Evolutionary conservation across 2,888 invertebrate genomes (phyloP), one percentile per base, ranked within the genome.

Genomic region (Hydrotaea diabolus): DNA sequence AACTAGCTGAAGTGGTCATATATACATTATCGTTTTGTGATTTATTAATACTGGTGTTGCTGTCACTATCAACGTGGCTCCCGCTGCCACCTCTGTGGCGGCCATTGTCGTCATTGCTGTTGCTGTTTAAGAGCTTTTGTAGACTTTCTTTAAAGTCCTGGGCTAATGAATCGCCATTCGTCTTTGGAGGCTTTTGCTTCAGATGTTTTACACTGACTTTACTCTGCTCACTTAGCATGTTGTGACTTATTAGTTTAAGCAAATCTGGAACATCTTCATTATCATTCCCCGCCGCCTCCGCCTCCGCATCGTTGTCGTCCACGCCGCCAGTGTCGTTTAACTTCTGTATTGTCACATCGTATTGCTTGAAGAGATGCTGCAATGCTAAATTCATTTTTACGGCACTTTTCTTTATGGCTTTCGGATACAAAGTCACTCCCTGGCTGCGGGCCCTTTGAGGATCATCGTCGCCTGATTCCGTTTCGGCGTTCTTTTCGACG

Each of bases 91-190:
- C 26, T 43, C 46, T 77, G 69, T 57, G 77, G 57, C 39, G 31
- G 57, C 43, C 39, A 39, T 49, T n/a, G 49, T 49, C 13, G 49
- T 13, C n/a, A 5, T 69, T 23, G 69, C 21, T 79, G 76, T 39
- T 73, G 15, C 43, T 21, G 80, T 85, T 82, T 36, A 90, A 85
- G 21, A 90, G 80, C 77, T 86, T 86, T 26, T 86, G 86, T 74
- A 90, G 39, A 36, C 86, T 87, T 85, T 88, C 83, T 76, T 88
- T 89, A 69, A 90, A 88, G 80, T 89, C 88, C 8, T 86, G 80
- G 76, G 88, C 87, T 66, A 90, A 88, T 69, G 77, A 86, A 9
- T 85, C 80, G 2, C 23, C 66, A 77, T 77, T 19, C 36, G 15
- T 59, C 13, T 77, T 57, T n/a, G 66, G n/a, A 21, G 66, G 11